Percentiles rank a stretch among this genome's conserved stretches.
These are phyloP conservation scores for Philopotamus ludificatus DNA, from an alignment of 1,140 invertebrate genomes.

Conservation along the genomic window DNA sequence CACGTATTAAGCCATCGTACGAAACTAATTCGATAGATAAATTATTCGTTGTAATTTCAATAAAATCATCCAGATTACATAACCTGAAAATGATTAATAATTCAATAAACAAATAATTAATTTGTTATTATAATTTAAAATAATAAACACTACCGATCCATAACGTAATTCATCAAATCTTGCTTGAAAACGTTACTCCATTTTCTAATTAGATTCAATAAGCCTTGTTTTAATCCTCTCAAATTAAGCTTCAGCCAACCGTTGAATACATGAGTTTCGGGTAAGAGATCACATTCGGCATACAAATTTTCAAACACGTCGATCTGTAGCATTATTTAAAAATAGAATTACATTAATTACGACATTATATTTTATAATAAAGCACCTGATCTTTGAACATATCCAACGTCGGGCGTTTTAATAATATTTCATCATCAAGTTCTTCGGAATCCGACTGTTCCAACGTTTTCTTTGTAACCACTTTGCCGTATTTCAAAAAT, in stretches of 20 bases:
- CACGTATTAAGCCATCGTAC: conserved; percentile 61
- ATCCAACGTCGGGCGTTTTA: conserved; percentile 47
- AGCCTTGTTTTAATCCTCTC: conserved; percentile 69
- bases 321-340: conserved; percentile 44
- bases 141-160: conserved; percentile 51
- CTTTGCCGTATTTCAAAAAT: conserved; percentile 66
- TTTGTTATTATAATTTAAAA: conserved; percentile 10
- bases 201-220: conserved; percentile 73
- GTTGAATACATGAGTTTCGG: conserved; percentile 57
- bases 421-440: conserved; percentile 54
- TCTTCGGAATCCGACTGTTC: conserved; percentile 62
- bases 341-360: conserved; percentile 1
- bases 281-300: conserved; percentile 49
- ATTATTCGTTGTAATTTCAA: conserved; percentile 57
- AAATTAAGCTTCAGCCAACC: conserved; percentile 73
- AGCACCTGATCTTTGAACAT: conserved; percentile 52
- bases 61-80: conserved; percentile 62
- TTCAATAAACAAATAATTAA: conserved; percentile 8
- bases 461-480: conserved; percentile 51
- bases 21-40: conserved; percentile 60
- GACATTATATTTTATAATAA: not conserved
- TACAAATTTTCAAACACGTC: conserved; percentile 52
- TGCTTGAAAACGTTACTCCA: conserved; percentile 79
- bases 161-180: conserved; percentile 71
- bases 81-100: conserved; percentile 45